Evolutionary conservation across 2,113 vertebrate genomes (phyloP).

Genomic region (Platichthys flesus): DNA sequence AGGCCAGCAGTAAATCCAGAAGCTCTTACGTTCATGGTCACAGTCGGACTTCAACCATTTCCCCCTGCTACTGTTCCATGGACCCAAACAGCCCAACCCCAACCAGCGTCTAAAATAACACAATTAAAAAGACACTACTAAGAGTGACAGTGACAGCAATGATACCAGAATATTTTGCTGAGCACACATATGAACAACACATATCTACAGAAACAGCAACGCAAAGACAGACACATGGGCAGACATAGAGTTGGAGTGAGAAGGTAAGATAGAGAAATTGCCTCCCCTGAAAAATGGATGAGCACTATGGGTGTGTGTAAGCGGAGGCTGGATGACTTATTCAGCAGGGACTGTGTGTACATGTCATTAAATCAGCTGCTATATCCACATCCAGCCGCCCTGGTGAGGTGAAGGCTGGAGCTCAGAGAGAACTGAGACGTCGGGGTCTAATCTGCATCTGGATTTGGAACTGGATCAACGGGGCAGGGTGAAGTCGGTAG

Average conservation of each 20-base stretch:
- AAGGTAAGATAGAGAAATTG: constrained; percentile 61
- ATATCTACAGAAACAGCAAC: constrained; percentile 21
- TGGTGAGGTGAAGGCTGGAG: constrained; percentile 41
- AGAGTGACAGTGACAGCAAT: background rate
- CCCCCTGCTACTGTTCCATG: constrained; percentile 19
- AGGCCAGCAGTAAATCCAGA: constrained; percentile 21
- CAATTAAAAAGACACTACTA: constrained; percentile 1
- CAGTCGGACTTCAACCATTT: constrained; percentile 16
- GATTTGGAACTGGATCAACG: constrained; percentile 38
- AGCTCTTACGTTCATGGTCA: constrained; percentile 26
- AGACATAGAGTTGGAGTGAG: constrained; percentile 34
- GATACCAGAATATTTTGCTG: no score
- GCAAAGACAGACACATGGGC: constrained; percentile 5
- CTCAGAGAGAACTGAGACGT: constrained; percentile 22
- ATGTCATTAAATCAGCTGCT: constrained; percentile 73
- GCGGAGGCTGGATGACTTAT: constrained; percentile 75
- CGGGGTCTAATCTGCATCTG: constrained; percentile 37
- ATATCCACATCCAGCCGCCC: constrained; percentile 37
- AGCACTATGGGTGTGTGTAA: constrained; percentile 73
- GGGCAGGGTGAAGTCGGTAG: constrained; percentile 39
- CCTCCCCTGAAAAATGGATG: constrained; percentile 77
- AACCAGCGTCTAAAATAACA: constrained; percentile 20
- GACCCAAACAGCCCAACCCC: constrained; percentile 21
- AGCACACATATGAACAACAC: no score
- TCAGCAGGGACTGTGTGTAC: constrained; percentile 68